Evolutionary conservation across 2,113 vertebrate species (phyloP), one percentile per base, ranked within the genome.

Genomic region (Sterna hirundo): DNA sequence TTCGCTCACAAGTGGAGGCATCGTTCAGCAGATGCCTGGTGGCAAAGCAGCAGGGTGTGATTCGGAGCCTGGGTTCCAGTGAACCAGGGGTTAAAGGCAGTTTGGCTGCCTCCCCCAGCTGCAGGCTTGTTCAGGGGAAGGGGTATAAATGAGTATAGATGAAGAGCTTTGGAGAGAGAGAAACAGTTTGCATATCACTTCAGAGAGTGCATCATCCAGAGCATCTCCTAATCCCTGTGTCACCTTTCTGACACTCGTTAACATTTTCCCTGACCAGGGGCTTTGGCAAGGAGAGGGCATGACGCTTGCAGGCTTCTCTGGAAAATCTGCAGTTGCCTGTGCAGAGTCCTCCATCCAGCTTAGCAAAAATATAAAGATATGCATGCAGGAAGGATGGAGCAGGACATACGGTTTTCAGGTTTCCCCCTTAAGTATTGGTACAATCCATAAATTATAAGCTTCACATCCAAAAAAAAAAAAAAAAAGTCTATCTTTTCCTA

Each of bases 1-100:
- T n/a, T 74, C 44, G 4, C 70, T 52, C 62, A 8, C 62, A 34
- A 6, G 58, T 54, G 60, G 60, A 23, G 0, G 0, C 54, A 30
- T 13, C 23, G 1, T 11, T 54, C 74, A n/a, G 68, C 0, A 0
- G 9, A 11, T 10, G 47, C 32, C 42, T 23, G 58, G 8, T 19
- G 52, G 62, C 36, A 70, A 79, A 83, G 40, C 40, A 58, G 36
- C 38, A 15, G 3, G 0, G 15, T 1, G n/a, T 0, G 4, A 26
- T 29, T 6, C 4, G 5, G 44, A 65, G 38, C 15, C 51, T 25
- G 47, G 26, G 40, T 83, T 23, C 15, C 15, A 38, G 58, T 6
- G 36, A 81, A 64, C 3, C 18, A 44, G 11, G 11, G 42, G 26
- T 77, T 85, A 91, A 79, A 94, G 14, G 14, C 23, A 22, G 3